phyloP scores from a whole-genome alignment of 2,888 invertebrate genomes.

The Dioctria linearis region DNA sequence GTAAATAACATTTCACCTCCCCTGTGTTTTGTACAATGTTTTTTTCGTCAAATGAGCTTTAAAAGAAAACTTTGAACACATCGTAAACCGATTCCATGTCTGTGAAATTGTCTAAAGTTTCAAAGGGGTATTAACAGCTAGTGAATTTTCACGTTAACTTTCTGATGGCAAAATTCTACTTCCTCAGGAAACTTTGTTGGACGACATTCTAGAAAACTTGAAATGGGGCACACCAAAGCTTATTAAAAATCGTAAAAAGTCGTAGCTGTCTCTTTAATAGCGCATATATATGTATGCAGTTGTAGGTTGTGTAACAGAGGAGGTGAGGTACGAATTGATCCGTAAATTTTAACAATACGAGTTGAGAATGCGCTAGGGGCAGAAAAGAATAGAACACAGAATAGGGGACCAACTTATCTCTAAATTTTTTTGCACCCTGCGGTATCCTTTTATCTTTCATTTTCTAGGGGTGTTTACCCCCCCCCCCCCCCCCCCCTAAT shows the following conservation, averaged over 20 bases:
- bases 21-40: no score
- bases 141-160: not conserved
- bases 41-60: no score
- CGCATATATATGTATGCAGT: not conserved
- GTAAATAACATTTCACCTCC: no score
- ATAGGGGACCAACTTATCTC: not conserved
- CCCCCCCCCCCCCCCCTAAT: not conserved
- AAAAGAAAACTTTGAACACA: no score
- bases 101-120: not conserved
- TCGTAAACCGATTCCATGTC: not conserved
- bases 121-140: constrained; percentile 14
- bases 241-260: constrained; percentile 21
- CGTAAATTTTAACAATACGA: constrained; percentile 21
- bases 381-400: no score
- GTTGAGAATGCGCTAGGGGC: not conserved
- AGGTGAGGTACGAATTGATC: constrained; percentile 22
- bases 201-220: constrained; percentile 2
- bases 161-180: constrained; percentile 14
- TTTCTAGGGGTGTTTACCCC: not conserved
- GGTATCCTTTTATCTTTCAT: not conserved
- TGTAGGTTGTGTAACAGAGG: not conserved
- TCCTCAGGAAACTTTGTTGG: constrained; percentile 13
- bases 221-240: not conserved
- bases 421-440: not conserved
- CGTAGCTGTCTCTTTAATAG: not conserved